Evolutionary conservation across 2,888 invertebrate genomes (phyloP).

Genomic region (Latrodectus elegans): DNA sequence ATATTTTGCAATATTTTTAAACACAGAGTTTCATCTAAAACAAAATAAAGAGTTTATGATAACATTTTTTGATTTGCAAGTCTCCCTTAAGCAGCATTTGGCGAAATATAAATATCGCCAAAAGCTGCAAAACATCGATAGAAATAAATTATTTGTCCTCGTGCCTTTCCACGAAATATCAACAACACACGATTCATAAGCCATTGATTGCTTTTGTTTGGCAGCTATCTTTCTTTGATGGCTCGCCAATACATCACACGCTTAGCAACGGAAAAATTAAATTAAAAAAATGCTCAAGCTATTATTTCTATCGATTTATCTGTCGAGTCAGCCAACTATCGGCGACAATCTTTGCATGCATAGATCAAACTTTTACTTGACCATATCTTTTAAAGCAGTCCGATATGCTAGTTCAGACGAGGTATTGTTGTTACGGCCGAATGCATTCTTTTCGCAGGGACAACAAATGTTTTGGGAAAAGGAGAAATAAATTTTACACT

Average conservation of each 20-base stretch:
- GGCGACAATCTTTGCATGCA: background rate
- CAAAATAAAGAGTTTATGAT: too few relatives aligned
- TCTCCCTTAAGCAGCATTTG: too few relatives aligned
- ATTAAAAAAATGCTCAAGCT: slow-evolving; percentile 29
- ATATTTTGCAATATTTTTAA: too few relatives aligned
- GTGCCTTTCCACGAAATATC: too few relatives aligned
- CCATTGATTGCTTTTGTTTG: background rate
- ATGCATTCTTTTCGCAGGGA: background rate
- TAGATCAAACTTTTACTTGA: background rate
- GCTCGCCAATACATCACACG: slow-evolving; percentile 38
- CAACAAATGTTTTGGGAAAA: too few relatives aligned
- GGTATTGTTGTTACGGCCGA: background rate
- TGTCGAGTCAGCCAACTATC: slow-evolving; percentile 15
- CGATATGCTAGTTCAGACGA: background rate
- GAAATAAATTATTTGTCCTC: too few relatives aligned
- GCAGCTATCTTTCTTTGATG: background rate
- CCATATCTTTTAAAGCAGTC: background rate
- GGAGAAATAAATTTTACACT: too few relatives aligned
- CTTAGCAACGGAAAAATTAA: slow-evolving; percentile 43
- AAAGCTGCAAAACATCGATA: too few relatives aligned
- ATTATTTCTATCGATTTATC: slow-evolving; percentile 49
- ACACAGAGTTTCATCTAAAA: too few relatives aligned
- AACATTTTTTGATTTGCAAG: too few relatives aligned
- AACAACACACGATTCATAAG: background rate
- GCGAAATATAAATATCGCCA: too few relatives aligned